phyloP scores from a whole-genome alignment of 2,797 vertebrate species.

The Cryptoblepharus egeriae region DNA sequence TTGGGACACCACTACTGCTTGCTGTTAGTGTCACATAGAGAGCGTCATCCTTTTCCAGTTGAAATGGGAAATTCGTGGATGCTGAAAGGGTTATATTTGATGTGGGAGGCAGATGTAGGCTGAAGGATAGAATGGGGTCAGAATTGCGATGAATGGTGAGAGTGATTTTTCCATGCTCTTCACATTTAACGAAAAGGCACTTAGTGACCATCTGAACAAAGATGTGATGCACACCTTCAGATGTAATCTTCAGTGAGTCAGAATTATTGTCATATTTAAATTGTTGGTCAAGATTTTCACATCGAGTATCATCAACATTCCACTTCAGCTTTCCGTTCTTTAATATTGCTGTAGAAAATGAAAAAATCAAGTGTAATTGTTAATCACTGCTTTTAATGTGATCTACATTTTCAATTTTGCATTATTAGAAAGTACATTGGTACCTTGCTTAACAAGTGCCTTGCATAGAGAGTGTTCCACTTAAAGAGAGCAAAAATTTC shows the following conservation, averaged over 20 bases:
- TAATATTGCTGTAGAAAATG: background rate
- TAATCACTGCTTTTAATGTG: background rate
- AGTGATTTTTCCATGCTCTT: background rate
- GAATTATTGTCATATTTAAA: background rate
- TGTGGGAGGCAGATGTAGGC: background rate
- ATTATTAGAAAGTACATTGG: background rate
- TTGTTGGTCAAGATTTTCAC: background rate
- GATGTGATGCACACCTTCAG: conserved; percentile 30
- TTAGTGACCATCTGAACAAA: conserved; percentile 26
- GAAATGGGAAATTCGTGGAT: background rate
- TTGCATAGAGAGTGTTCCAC: too few species aligned
- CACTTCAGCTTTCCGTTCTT: background rate
- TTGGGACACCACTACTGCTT: fast-evolving
- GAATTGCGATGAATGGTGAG: background rate
- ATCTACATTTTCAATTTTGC: too few species aligned
- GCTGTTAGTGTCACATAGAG: background rate
- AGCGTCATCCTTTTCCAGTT: background rate
- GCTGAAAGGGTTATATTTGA: fast-evolving
- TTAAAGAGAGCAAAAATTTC: too few species aligned
- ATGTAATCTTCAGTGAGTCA: background rate
- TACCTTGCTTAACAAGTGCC: too few species aligned
- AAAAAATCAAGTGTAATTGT: background rate
- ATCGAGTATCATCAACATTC: fast-evolving
- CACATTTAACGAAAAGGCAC: fast-evolving
- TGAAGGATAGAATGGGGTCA: background rate